Percentiles rank a stretch among this genome's conserved stretches.
Conservation (phyloP, 2,113 vertebrate genomes). For the Psittacula cyanocephala region DNA sequence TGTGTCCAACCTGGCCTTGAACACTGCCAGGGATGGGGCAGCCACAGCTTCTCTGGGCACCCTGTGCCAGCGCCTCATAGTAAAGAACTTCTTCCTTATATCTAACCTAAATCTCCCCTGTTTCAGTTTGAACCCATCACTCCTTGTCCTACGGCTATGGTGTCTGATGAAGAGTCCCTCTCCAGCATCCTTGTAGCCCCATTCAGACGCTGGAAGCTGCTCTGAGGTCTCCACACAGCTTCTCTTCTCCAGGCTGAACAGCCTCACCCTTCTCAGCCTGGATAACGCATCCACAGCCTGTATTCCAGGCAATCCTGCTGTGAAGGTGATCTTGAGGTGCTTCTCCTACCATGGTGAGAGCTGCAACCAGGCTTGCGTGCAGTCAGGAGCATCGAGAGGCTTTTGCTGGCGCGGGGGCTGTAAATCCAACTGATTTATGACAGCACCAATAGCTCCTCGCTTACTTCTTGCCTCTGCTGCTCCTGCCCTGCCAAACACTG, state of each 20-base stretch:
- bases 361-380: background rate
- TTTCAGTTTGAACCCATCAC: background rate
- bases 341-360: background rate
- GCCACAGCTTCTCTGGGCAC: background rate
- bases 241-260: background rate
- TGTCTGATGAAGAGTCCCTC: background rate
- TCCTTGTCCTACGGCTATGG: too few relatives aligned
- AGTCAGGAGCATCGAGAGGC: background rate
- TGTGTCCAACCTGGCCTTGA: too few relatives aligned
- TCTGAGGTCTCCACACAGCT: background rate
- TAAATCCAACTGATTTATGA: background rate
- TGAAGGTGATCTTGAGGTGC: background rate
- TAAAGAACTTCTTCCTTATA: background rate
- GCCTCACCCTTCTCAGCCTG: background rate
- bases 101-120: background rate
- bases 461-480: background rate
- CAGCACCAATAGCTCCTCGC: background rate
- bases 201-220: background rate
- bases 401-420: background rate
- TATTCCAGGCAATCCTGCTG: too few relatives aligned
- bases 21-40: background rate
- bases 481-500: background rate
- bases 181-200: background rate
- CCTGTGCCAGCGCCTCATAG: background rate
- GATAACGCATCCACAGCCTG: background rate